Percentiles rank a stretch among this genome's conserved stretches.
Conservation (phyloP, 2,113 vertebrate species). For the Otis tarda region DNA sequence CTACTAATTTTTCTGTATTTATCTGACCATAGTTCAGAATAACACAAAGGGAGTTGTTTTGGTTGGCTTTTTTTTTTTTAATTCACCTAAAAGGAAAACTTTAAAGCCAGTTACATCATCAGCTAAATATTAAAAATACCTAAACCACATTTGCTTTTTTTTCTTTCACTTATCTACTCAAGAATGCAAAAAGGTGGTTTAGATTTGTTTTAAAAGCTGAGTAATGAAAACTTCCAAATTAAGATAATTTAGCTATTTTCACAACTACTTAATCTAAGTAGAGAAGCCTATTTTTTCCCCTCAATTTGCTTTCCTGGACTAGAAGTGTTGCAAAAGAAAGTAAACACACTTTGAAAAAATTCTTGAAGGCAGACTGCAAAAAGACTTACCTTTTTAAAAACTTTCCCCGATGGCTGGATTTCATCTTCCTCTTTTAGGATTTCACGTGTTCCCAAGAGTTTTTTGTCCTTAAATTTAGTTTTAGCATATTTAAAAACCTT, state of each 20-base stretch:
- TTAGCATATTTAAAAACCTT: slow-evolving; percentile 85
- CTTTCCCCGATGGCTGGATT: slow-evolving; percentile 88
- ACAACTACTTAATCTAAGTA: not conserved
- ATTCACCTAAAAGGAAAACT: not conserved
- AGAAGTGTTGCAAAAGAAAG: not conserved
- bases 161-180: not conserved
- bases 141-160: not conserved
- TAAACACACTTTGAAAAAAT: not conserved
- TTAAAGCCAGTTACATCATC: not conserved
- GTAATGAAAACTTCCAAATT: not conserved
- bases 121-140: not conserved
- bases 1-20: not conserved
- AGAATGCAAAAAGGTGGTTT: not conserved
- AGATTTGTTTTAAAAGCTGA: not conserved
- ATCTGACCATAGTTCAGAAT: not conserved
- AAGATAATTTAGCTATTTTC: not conserved
- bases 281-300: not conserved
- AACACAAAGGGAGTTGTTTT: not conserved
- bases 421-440: slow-evolving; percentile 93
- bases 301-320: not conserved
- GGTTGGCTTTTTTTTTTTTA: not conserved
- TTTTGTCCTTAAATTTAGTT: slow-evolving; percentile 79
- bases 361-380: not conserved
- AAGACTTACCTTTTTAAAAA: slow-evolving; percentile 92
- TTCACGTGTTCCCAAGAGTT: slow-evolving; percentile 90